These are phyloP conservation scores for Thalpophila matura DNA, from an alignment of 2,888 invertebrate species.

Conservation along the genomic window DNA sequence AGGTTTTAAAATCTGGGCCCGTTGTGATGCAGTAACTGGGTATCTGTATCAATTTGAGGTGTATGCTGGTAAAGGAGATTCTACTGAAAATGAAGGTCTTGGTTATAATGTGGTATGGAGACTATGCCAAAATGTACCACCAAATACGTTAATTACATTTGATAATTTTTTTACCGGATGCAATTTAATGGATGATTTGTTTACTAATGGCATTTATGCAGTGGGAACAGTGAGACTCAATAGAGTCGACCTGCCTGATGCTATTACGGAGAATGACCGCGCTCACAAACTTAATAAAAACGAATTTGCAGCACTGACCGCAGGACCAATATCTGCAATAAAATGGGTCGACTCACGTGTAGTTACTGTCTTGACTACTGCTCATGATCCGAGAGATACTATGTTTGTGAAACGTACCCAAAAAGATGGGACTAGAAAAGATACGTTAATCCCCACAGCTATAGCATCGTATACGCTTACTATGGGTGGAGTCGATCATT, in stretches of 20 bases:
- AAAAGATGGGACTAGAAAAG: slow-evolving; percentile 11
- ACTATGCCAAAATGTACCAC: slow-evolving; percentile 19
- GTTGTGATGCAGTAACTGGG: slow-evolving; percentile 16
- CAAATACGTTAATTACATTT: slow-evolving; percentile 19
- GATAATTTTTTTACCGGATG: slow-evolving; percentile 24
- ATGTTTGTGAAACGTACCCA: slow-evolving; percentile 14
- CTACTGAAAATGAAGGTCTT: slow-evolving; percentile 5
- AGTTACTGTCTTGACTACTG: slow-evolving; percentile 12
- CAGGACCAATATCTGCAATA: slow-evolving; percentile 21
- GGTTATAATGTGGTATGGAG: slow-evolving; percentile 15
- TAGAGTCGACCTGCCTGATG: slow-evolving; percentile 29
- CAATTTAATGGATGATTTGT: slow-evolving; percentile 20
- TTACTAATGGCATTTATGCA: slow-evolving; percentile 18
- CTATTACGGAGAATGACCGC: slow-evolving; percentile 11
- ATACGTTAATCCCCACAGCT: neutral
- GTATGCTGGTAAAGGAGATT: slow-evolving; percentile 16
- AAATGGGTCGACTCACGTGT: slow-evolving; percentile 15
- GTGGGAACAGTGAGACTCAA: slow-evolving; percentile 32
- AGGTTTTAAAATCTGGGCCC: slow-evolving; percentile 20
- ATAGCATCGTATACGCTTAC: slow-evolving; percentile 1
- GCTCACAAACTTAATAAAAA: slow-evolving; percentile 24
- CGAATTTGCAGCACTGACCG: slow-evolving; percentile 23
- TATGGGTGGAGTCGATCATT: slow-evolving; percentile 24
- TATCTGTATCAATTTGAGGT: slow-evolving; percentile 10
- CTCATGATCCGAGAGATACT: slow-evolving; percentile 11